These are phyloP conservation scores for Steinernema khuongi DNA, from an alignment of 1,140 invertebrate genomes.

Conservation along the genomic window DNA sequence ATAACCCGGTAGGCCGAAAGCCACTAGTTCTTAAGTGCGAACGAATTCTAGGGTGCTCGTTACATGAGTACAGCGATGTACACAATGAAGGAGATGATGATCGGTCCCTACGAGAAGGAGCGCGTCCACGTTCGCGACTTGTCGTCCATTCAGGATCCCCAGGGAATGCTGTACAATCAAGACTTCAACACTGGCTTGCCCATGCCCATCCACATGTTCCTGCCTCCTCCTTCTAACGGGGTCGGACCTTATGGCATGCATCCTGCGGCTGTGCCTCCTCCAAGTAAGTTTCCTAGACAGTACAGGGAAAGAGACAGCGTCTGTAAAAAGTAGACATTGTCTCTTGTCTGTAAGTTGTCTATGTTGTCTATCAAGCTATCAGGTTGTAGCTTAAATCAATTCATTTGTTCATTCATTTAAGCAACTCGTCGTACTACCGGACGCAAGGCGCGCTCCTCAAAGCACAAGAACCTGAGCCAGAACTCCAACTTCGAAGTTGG, in stretches of 20 bases:
- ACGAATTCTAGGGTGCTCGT: not conserved
- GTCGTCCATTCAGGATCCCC: not conserved
- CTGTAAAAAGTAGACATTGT: too few species aligned
- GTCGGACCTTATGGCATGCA: not conserved
- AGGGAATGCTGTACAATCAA: not conserved
- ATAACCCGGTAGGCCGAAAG: not conserved
- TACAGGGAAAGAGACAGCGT: too few species aligned
- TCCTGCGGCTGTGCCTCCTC: not conserved
- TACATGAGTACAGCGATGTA: constrained; percentile 4
- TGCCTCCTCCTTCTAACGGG: constrained; percentile 2
- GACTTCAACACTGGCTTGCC: not conserved
- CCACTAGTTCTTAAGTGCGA: not conserved
- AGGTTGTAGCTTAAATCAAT: too few species aligned
- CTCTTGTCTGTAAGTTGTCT: too few species aligned
- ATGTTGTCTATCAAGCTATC: too few species aligned
- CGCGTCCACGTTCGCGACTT: not conserved
- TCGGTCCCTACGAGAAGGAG: constrained; percentile 2
- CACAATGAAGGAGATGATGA: constrained; percentile 5
- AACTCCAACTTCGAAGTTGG: not conserved
- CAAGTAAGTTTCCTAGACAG: not conserved
- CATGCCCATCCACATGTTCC: not conserved
- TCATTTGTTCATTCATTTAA: not conserved
- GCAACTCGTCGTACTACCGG: not conserved
- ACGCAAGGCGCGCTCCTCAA: not conserved
- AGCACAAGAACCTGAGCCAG: not conserved